phyloP scores from a whole-genome alignment of 2,888 invertebrate species.

The Caenorhabditis zanzibari region DNA sequence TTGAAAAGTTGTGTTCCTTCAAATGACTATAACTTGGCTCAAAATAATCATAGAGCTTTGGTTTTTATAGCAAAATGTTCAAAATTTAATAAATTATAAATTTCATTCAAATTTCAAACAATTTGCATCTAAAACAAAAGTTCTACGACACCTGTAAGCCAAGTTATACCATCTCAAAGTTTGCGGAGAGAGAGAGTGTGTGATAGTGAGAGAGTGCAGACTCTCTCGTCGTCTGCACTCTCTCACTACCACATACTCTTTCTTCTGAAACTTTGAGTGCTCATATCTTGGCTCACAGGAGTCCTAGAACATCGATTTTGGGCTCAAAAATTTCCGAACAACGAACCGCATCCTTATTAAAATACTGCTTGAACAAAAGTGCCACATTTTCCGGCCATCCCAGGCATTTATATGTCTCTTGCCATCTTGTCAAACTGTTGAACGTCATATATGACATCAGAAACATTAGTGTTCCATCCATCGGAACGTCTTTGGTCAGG shows the following conservation, averaged over 20 bases:
- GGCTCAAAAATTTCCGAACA: too few relatives aligned
- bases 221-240: background rate
- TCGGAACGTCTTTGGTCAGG: slow-evolving; percentile 17
- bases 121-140: background rate
- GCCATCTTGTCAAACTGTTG: slow-evolving; percentile 63
- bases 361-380: slow-evolving; percentile 58
- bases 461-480: slow-evolving; percentile 58
- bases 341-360: slow-evolving; percentile 52
- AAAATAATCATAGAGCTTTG: too few relatives aligned
- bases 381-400: slow-evolving; percentile 72
- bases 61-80: too few relatives aligned
- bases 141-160: background rate
- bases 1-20: too few relatives aligned
- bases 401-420: slow-evolving; percentile 63
- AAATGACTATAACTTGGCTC: too few relatives aligned
- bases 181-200: background rate
- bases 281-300: background rate
- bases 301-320: background rate
- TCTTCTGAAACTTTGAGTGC: background rate
- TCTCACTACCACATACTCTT: background rate
- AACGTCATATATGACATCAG: slow-evolving; percentile 63
- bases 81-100: too few relatives aligned
- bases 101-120: too few relatives aligned
- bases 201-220: background rate
- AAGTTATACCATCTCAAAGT: too few relatives aligned